Evolutionary conservation across 1,140 invertebrate genomes (phyloP).

Genomic region (Cotesia glomerata): DNA sequence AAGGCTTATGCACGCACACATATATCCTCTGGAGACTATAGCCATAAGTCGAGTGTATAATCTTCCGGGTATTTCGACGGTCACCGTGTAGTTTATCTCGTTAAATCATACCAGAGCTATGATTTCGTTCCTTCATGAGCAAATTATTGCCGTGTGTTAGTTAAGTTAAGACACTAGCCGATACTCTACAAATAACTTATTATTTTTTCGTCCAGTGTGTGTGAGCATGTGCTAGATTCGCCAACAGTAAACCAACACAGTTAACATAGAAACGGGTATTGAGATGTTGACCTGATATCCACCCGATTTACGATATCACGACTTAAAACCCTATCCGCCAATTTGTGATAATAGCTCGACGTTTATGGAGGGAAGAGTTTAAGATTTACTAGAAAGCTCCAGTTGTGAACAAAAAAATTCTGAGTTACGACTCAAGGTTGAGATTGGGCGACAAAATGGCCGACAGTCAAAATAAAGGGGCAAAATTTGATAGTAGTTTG

Average conservation of each 20-base stretch:
- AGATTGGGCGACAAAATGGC: not conserved
- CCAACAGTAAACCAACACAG: not conserved
- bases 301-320: conserved; percentile 41
- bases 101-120: conserved; percentile 38
- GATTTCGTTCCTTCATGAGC: conserved; percentile 28
- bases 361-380: not conserved
- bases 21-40: not conserved
- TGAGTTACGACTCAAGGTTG: too few species aligned
- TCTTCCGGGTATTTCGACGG: conserved; percentile 38
- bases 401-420: too few species aligned
- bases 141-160: conserved; percentile 12
- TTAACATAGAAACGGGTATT: conserved; percentile 37
- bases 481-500: too few species aligned
- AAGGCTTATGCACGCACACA: not conserved
- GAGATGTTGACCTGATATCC: conserved; percentile 41
- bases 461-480: not conserved
- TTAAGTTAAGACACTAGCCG: not conserved
- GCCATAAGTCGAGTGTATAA: conserved; percentile 22
- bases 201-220: not conserved
- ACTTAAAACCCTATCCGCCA: conserved; percentile 43
- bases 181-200: not conserved
- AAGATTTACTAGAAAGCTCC: too few species aligned
- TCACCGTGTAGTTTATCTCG: conserved; percentile 30
- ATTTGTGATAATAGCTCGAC: conserved; percentile 41
- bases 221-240: not conserved